Base-by-base conservation (phyloP, 2,797 vertebrate species). In the Crypturellus tataupa region DNA sequence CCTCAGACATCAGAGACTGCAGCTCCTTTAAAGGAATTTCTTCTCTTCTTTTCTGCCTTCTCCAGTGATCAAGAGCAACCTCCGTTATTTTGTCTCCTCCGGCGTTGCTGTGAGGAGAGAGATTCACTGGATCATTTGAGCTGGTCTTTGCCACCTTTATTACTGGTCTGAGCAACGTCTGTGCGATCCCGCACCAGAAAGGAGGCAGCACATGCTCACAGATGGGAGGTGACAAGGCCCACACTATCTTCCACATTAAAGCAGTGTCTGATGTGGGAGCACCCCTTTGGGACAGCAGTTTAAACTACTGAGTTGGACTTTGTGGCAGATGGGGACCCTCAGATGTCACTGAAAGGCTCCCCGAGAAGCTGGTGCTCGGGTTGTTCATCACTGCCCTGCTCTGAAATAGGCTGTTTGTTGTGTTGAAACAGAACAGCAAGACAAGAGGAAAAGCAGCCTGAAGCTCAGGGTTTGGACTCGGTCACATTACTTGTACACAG, bases 41-140 rank as follows among this genome's bases (percentile, higher is more conserved):
- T 33, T 99, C 98, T 79, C 99, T 97, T 39, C 88, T 69, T 46
- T 65, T 94, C 24, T 98, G 98, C 1, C 47, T 91, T 42, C 69
- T 98, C 98, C 98, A 99, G 86, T 98, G 98, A 49, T 99, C 97
- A 55, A 99, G 95, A 5, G 98, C 93, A 0, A 93, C 97, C 89
- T 98, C 77, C 5, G 96, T 97, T 65, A 99, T 98, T 49, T 96
- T 96, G 58, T 98, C 98, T 6, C 98, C 98, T 1, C 98, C 99
- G 4, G 98, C 98, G 3, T 99, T 99, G 94, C 99, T 99, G 78
- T 75, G 39, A 44, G 62, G 53, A 79, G 59, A 77, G 75, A 79
- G 81, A 70, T 72, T 47, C 35, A 29, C 23, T 42, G 60, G 21
- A 62, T 78, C 15, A 12, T 87, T 67, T 65, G 24, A 60, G 29